Evolutionary conservation across 2,888 invertebrate species (phyloP), one percentile per base, ranked within the genome.

Genomic region (Thera obeliscata): DNA sequence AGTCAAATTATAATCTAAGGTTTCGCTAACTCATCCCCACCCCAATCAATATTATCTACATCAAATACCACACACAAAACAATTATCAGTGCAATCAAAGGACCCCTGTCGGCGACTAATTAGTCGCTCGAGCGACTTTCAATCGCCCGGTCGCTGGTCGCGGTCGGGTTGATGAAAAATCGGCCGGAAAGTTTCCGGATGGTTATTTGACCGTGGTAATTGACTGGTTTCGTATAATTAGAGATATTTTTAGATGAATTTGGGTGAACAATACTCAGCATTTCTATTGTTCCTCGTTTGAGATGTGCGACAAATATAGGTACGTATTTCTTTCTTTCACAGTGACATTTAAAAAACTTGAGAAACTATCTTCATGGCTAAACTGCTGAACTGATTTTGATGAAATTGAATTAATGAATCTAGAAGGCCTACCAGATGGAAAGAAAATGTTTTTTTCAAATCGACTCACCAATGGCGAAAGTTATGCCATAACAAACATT

Each of bases 151-250:
- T 71, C 74, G 71, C 63, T 69, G 63, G 66, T 73, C 76, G 80
- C 83, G 84, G 83, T 82, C 76, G 81, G 83, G 85, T 88, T 90
- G 87, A 89, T 91, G 91, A 91, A 91, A 92, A 92, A 91, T 91
- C 78, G 77, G 77, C 54, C 60, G 63, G 72, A 75, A 69, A 73
- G 67, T 69, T 22, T 81, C 80, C 81, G 74, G 81, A 61, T 65
- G 43, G 67, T 76, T 81, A 80, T 75, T 77, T 88, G 87, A 87
- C 88, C 88, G 82, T 80, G 74, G 69, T 84, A 87, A 89, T 87
- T 84, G 79, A 74, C 72, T 61, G 77, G 62, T 72, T 70, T 71
- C 58, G 60, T 36, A 48, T 69, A 66, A 69, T 69, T 69, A 64
- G 54, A 52, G 49, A 61, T 46, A 46, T 62, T 63, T 62, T 64